Percentiles rank a stretch among this genome's conserved stretches.
Conservation (phyloP, 2,888 invertebrate genomes). For the Lutraria lutraria region DNA sequence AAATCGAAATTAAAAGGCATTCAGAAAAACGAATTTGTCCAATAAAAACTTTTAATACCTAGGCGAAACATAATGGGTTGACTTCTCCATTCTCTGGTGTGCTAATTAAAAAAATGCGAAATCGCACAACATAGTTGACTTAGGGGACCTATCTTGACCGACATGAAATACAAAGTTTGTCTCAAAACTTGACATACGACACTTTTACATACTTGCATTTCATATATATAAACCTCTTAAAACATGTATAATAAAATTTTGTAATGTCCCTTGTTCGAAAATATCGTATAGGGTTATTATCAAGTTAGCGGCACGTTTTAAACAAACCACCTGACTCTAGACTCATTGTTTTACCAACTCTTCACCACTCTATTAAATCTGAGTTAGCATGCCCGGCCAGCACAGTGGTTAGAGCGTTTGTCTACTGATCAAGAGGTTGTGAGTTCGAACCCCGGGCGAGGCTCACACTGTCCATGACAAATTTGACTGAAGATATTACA, state of each 20-base stretch:
- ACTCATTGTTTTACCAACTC: too few species aligned
- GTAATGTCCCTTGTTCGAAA: background rate
- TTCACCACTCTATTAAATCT: too few species aligned
- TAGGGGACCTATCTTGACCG: background rate
- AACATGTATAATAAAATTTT: background rate
- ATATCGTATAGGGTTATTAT: background rate
- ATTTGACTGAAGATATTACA: too few species aligned
- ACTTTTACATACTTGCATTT: background rate
- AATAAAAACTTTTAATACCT: background rate
- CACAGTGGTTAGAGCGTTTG: too few species aligned
- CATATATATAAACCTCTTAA: background rate
- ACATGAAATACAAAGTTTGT: background rate
- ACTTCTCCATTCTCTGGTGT: background rate
- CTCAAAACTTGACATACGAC: background rate
- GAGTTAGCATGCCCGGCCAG: too few species aligned
- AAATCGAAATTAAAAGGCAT: conserved; percentile 8
- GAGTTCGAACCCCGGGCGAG: too few species aligned
- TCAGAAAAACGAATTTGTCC: conserved; percentile 21
- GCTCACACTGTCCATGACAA: too few species aligned
- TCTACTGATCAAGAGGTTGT: too few species aligned
- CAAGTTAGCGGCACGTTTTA: too few species aligned
- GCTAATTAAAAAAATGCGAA: conserved; percentile 1
- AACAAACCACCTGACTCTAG: too few species aligned
- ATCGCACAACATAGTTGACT: background rate
- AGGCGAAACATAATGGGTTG: conserved; percentile 22